Base-by-base conservation (phyloP, 37 sponge, comb jelly and placozoan species). In the Oopsacas minuta region DNA sequence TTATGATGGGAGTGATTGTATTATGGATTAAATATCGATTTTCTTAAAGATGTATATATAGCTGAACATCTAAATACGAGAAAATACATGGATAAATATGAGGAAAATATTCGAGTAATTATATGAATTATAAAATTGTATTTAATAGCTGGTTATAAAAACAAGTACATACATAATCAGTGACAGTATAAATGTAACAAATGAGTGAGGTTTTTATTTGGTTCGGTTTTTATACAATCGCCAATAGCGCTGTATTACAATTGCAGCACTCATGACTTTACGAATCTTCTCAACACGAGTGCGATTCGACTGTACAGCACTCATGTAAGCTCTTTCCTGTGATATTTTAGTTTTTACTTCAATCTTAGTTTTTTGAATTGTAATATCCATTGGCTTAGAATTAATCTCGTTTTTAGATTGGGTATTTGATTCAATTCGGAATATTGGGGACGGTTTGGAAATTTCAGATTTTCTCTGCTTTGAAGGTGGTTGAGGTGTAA, bases 241-340 rank as follows among this genome's bases (percentile, higher is more conserved):
- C 95, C 95, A 94, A 25, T 89, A 85, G 81, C 91, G 84, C 87
- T 94, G 95, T 36, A 94, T 94, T 0, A 90, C 81, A 17, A 42
- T 85, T 23, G 95, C 95, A 36, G 95, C 95, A 25, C 20, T 69
- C 49, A 94, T 92, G 35, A 90, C 91, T 39, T 85, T 38, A 25
- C 95, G 37, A 28, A 94, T 92, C 38, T 85, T 86, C 15, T 52
- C 39, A 36, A 94, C 91, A 38, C 95, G 39, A 0, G 83, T 86
- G 49, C 86, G 90, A 17, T 94, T 93, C 35, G 53, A 39, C 39
- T 90, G 84, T 0, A 85, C 36, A 23, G 87, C 89, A 38, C 82
- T 61, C 88, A 90, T 85, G 81, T 90, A 94, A 35, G 88, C 86
- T 82, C 53, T 87, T 81, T 94, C 94, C 53, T 88, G 7, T 3